phyloP scores from a whole-genome alignment of 2,797 vertebrate genomes.

The Menidia menidia region DNA sequence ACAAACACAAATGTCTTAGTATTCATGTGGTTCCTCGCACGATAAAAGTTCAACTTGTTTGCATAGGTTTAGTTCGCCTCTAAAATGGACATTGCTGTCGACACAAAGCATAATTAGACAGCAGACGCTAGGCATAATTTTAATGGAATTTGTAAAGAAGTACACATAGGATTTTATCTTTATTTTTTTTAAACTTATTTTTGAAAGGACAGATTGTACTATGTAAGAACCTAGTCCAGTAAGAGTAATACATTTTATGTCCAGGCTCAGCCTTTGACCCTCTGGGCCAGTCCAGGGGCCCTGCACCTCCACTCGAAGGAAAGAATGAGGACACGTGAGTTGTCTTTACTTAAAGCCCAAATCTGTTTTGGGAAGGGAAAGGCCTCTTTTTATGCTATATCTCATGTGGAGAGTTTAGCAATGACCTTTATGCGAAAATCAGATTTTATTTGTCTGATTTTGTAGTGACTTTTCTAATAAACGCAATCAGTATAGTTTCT shows the following conservation, averaged over 20 bases:
- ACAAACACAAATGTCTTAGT: not conserved
- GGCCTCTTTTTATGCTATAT: not conserved
- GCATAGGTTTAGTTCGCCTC: not conserved
- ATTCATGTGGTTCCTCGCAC: not conserved
- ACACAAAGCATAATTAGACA: not conserved
- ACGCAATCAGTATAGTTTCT: too few relatives aligned
- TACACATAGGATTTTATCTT: not conserved
- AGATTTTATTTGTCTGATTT: too few relatives aligned
- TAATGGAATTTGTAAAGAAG: not conserved
- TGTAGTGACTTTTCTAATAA: too few relatives aligned
- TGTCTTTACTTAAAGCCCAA: slow-evolving; percentile 1
- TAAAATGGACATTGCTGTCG: not conserved
- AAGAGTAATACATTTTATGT: slow-evolving; percentile 24
- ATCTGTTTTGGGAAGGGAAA: slow-evolving; percentile 23
- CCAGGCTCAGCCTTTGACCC: slow-evolving; percentile 93
- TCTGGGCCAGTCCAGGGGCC: slow-evolving; percentile 90
- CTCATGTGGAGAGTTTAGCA: too few relatives aligned
- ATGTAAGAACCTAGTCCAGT: not conserved
- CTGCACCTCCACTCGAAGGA: slow-evolving; percentile 90
- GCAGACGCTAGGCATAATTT: too few relatives aligned
- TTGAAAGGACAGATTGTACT: not conserved
- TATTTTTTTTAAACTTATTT: not conserved
- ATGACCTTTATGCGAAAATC: too few relatives aligned
- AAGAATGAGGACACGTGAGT: slow-evolving; percentile 93
- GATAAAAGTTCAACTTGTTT: not conserved